These are phyloP conservation scores for Lumbricus terrestris DNA, from an alignment of 2,888 invertebrate species.

Conservation along the genomic window DNA sequence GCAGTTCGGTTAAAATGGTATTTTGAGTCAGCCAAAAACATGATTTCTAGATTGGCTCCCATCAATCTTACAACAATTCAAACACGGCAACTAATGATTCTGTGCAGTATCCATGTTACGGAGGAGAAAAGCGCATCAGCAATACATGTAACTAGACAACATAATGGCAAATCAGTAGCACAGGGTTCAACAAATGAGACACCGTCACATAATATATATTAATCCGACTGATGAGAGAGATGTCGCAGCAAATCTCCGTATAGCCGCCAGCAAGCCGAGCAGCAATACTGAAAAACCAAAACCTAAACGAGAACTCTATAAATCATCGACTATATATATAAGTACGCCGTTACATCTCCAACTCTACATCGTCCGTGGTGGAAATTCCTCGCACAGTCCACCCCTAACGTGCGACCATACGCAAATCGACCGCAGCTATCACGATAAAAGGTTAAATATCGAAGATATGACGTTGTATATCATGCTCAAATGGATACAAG, in stretches of 20 bases:
- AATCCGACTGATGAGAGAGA: neutral
- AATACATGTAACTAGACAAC: neutral
- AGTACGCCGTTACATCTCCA: neutral
- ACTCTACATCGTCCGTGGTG: neutral
- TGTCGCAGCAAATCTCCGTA: neutral
- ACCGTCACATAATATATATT: too few species aligned
- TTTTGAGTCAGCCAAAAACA: neutral
- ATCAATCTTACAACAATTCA: neutral
- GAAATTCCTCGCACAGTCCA: neutral
- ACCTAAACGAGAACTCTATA: neutral
- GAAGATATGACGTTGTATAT: neutral
- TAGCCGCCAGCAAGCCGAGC: neutral
- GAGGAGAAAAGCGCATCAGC: neutral
- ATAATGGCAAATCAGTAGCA: neutral
- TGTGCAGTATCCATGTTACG: neutral
- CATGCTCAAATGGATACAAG: slow-evolving; percentile 14
- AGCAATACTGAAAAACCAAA: neutral
- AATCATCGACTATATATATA: neutral
- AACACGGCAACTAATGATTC: neutral
- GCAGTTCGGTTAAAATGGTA: neutral
- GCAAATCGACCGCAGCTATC: neutral
- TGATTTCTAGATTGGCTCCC: neutral
- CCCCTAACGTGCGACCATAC: neutral
- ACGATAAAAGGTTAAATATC: neutral
- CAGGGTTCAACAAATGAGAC: too few species aligned